Conservation (phyloP, 2,888 invertebrate genomes). For the Timandra comae region DNA sequence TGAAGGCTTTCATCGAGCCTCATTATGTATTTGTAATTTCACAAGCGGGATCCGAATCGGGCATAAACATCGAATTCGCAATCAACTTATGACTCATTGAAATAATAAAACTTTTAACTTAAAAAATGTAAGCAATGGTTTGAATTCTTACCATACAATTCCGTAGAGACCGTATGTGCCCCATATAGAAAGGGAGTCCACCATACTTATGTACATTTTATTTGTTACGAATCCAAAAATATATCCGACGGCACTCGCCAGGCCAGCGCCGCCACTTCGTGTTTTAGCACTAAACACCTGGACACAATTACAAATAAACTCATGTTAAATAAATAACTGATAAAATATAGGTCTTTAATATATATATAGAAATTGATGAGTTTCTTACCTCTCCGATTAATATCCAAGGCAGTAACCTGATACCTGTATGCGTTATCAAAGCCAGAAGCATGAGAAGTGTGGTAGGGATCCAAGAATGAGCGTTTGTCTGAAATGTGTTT, state of each 20-base stretch:
- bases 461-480: slow-evolving; percentile 82
- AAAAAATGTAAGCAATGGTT: no score
- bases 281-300: slow-evolving; percentile 81
- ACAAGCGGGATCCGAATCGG: no score
- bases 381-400: slow-evolving; percentile 83
- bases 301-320: slow-evolving; percentile 5
- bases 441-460: slow-evolving; percentile 80
- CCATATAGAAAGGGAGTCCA: slow-evolving; percentile 78
- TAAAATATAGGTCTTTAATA: no score
- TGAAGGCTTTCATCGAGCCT: no score
- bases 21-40: no score
- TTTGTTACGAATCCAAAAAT: slow-evolving; percentile 85
- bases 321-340: no score
- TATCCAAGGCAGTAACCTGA: slow-evolving; percentile 87
- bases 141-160: slow-evolving; percentile 62
- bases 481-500: slow-evolving; percentile 57
- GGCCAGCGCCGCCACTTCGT: slow-evolving; percentile 83
- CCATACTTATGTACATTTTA: slow-evolving; percentile 83
- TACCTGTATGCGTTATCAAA: slow-evolving; percentile 81
- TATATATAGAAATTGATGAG: not conserved
- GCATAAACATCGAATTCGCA: no score
- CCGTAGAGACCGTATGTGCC: slow-evolving; percentile 86
- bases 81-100: no score
- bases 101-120: no score
- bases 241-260: slow-evolving; percentile 84